Base-by-base conservation (phyloP, 2,113 vertebrate species). In the Malurus alboscapulatus region DNA sequence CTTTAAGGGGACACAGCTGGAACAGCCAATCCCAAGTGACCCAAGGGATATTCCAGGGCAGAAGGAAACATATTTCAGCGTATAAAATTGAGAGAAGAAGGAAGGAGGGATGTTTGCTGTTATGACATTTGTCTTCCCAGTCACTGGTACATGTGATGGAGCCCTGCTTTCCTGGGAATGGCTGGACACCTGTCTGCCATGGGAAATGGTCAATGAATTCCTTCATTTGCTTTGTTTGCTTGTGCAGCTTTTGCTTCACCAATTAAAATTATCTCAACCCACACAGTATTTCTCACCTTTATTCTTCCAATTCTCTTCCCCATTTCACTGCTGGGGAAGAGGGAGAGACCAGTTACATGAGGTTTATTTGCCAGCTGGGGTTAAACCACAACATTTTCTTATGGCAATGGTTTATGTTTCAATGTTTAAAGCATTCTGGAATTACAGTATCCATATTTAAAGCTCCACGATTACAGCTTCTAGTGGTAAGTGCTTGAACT, bases 381-480 rank as follows among this genome's bases (percentile, higher is more conserved):
- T 61, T 54, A 85, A 91, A 80, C 59, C 61, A 32, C 47, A 26
- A 20, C 53, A 74, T 85, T 91, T 94, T 93, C 71, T 72, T 50
- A 94, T 30, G 47, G 75, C 79, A 96, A 75, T 75, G 78, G 92
- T 83, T 96, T 95, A 84, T 95, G 96, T 96, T 96, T 93, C 90
- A 93, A 92, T 80, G 79, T 91, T 95, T 93, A 96, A 92, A 94
- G 94, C 78, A 93, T 76, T 67, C 87, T 85, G 90, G 97, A 96
- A 95, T 96, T 93, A 89, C 54, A 75, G 42, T 81, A 93, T 90
- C 76, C 81, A 77, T 93, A 96, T 88, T 92, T 95, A 94, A 97
- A 97, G 96, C 69, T 79, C 92, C 72, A 71, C 86, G 53, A 97
- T 96, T 94, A 82, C 65, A 95, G 86, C 77, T 92, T 93, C 79